These are phyloP conservation scores for Rousettus leschenaultii DNA, from an alignment of 2,113 vertebrate genomes.

Conservation along the genomic window DNA sequence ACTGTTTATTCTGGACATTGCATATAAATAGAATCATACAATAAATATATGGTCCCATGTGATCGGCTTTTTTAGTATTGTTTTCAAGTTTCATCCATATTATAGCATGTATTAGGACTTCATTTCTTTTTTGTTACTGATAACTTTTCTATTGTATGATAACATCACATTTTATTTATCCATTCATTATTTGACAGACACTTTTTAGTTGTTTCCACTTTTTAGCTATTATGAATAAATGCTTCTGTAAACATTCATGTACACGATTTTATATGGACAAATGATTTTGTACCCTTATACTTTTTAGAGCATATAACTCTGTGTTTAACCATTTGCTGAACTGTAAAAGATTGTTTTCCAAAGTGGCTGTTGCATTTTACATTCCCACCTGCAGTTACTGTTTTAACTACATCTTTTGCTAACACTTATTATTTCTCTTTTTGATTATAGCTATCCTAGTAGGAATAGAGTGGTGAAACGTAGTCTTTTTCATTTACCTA, in stretches of 20 bases:
- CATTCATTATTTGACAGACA: neutral
- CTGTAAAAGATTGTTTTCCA: neutral
- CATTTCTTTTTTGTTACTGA: neutral
- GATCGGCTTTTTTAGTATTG: neutral
- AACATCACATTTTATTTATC: neutral
- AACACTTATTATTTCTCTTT: neutral
- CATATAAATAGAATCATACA: neutral
- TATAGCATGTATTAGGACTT: neutral
- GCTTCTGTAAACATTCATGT: neutral
- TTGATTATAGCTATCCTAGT: neutral
- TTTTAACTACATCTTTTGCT: neutral
- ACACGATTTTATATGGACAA: neutral
- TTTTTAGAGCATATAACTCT: neutral
- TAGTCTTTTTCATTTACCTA: neutral
- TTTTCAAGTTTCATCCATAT: neutral
- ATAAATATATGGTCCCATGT: neutral
- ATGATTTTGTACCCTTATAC: neutral
- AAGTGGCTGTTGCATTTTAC: neutral
- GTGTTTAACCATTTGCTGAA: neutral
- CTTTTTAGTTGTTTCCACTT: neutral
- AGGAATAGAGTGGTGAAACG: neutral
- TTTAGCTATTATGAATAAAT: neutral
- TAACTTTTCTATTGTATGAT: neutral
- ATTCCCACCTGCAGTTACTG: neutral
- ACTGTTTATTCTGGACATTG: neutral